Evolutionary conservation across 2,888 invertebrate genomes (phyloP).

Genomic region (Lasioglossum marginatum): DNA sequence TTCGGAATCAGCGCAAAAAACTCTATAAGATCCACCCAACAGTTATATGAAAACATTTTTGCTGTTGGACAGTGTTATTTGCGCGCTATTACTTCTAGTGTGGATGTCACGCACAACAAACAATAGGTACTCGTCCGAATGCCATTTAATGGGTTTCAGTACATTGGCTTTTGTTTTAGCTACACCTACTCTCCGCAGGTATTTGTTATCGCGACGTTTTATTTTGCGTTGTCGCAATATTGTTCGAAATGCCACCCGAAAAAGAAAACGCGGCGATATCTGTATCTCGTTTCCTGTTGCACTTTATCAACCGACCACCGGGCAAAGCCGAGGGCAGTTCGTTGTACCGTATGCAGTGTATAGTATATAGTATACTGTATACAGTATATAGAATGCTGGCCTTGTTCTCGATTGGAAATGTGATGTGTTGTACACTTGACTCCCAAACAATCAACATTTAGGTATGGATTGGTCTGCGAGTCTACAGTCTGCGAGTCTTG

Average conservation of each 20-base stretch:
- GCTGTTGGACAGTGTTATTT: too few relatives aligned
- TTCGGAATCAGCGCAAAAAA: too few relatives aligned
- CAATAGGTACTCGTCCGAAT: neutral
- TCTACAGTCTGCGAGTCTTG: too few relatives aligned
- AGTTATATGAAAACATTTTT: too few relatives aligned
- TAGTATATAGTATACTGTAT: too few relatives aligned
- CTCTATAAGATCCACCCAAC: too few relatives aligned
- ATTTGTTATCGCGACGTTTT: neutral
- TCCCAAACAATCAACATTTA: neutral
- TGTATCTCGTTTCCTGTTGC: neutral
- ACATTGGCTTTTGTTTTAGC: neutral
- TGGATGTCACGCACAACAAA: too few relatives aligned
- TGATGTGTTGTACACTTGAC: neutral
- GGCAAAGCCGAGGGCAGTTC: neutral
- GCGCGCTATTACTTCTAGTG: too few relatives aligned
- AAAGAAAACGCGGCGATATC: neutral
- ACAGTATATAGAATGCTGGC: neutral
- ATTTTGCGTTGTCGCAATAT: neutral
- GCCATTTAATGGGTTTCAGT: neutral
- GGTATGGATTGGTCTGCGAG: neutral
- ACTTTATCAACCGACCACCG: neutral
- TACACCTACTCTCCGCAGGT: neutral
- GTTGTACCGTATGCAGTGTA: neutral
- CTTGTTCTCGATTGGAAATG: neutral
- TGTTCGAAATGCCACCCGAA: neutral